phyloP scores from a whole-genome alignment of 2,113 vertebrate genomes.

The Empidonax traillii region DNA sequence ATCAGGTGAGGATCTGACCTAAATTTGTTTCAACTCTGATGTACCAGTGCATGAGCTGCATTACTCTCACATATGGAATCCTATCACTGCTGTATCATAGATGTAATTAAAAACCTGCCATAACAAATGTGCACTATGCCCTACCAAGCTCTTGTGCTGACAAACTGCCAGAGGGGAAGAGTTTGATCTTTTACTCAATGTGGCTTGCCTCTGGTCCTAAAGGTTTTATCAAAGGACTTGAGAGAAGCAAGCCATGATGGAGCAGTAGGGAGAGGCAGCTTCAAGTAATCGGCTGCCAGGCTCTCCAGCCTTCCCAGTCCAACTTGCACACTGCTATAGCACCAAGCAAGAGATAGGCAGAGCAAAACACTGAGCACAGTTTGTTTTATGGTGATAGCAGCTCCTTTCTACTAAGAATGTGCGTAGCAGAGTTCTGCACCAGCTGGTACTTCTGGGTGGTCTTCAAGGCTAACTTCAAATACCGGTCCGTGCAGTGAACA shows the following conservation, averaged over 20 bases:
- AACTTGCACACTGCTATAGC: background rate
- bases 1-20: slow-evolving; percentile 55
- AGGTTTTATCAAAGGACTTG: slow-evolving; percentile 48
- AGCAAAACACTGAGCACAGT: slow-evolving; percentile 28
- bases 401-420: slow-evolving; percentile 12
- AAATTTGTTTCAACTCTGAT: slow-evolving; percentile 37
- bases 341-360: slow-evolving; percentile 32
- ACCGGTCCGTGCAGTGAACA: background rate
- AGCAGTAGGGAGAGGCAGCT: slow-evolving; percentile 9
- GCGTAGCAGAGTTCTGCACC: slow-evolving; percentile 40
- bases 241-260: slow-evolving; percentile 15
- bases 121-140: slow-evolving; percentile 64
- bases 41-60: background rate
- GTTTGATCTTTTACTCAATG: slow-evolving; percentile 49
- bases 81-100: slow-evolving; percentile 37
- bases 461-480: slow-evolving; percentile 51
- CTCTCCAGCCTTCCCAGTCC: background rate
- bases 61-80: slow-evolving; percentile 43
- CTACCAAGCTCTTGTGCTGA: slow-evolving; percentile 36
- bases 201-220: slow-evolving; percentile 14
- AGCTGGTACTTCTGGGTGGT: slow-evolving; percentile 62
- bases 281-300: background rate
- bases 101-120: slow-evolving; percentile 58
- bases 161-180: slow-evolving; percentile 43
- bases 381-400: slow-evolving; percentile 51